Evolutionary conservation across 2,113 vertebrate species (phyloP).

Genomic region (Tautogolabrus adspersus): DNA sequence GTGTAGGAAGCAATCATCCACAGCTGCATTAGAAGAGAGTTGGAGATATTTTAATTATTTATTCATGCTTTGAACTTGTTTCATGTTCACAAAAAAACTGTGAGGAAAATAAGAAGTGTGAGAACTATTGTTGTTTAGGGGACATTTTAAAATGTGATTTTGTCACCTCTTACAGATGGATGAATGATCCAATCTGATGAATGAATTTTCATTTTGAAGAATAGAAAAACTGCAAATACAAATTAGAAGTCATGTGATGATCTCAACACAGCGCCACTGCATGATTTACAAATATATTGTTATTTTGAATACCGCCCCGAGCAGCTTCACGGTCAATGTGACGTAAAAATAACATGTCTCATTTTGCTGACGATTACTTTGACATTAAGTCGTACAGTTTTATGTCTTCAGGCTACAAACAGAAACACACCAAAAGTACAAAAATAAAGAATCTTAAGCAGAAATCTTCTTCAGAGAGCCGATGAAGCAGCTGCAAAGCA

Average conservation of each 20-base stretch:
- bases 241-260: conserved; percentile 13
- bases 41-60: neutral
- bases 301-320: conserved; percentile 33
- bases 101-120: neutral
- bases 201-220: conserved; percentile 3
- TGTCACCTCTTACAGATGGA: neutral
- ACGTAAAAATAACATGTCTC: conserved; percentile 20
- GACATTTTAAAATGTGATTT: neutral
- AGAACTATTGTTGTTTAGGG: neutral
- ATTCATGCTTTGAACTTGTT: neutral
- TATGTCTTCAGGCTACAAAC: conserved; percentile 13
- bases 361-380: conserved; percentile 13
- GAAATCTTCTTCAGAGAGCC: conserved; percentile 20
- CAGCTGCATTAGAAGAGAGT: neutral
- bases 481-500: conserved; percentile 63
- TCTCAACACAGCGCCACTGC: neutral
- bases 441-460: conserved; percentile 3
- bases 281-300: conserved; percentile 23
- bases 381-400: conserved; percentile 14
- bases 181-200: conserved; percentile 15
- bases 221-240: neutral
- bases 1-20: neutral
- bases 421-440: neutral
- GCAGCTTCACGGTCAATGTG: conserved; percentile 20
- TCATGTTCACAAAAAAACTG: neutral